These are phyloP conservation scores for Cydia strobilella DNA, from an alignment of 1,140 invertebrate species.

Conservation along the genomic window DNA sequence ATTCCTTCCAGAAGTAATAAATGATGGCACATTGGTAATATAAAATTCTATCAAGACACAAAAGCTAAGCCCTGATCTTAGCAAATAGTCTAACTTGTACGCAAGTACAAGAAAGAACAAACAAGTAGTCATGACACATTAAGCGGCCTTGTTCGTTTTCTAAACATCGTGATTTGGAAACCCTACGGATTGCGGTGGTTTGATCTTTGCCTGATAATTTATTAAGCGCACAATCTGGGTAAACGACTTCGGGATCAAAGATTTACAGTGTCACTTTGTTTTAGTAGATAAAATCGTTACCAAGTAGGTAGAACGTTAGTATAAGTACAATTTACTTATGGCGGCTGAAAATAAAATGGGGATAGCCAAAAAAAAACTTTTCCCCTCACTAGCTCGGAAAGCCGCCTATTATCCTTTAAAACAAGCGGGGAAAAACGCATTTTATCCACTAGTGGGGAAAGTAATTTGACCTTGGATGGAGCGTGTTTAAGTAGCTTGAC, in stretches of 20 bases:
- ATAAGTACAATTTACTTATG: not conserved
- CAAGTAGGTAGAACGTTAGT: not conserved
- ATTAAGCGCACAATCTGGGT: constrained; percentile 22
- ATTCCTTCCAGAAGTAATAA: too few relatives aligned
- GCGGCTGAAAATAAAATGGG: too few relatives aligned
- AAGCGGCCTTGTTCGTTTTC: constrained; percentile 8
- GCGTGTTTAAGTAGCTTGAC: too few relatives aligned
- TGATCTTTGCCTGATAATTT: constrained; percentile 30
- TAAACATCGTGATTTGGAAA: constrained; percentile 14
- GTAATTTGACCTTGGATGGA: too few relatives aligned
- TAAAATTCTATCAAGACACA: not conserved
- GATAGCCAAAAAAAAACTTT: too few relatives aligned
- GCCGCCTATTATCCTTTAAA: too few relatives aligned
- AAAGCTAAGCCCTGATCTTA: not conserved
- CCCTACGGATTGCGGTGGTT: constrained; percentile 26
- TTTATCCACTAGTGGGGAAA: too few relatives aligned
- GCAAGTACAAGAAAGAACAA: not conserved
- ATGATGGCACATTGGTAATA: not conserved
- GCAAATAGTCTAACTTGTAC: constrained; percentile 12
- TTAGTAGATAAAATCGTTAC: not conserved
- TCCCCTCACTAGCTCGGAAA: too few relatives aligned
- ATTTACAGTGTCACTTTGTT: not conserved
- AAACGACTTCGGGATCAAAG: not conserved
- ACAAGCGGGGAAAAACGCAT: too few relatives aligned
- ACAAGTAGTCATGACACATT: not conserved